These are phyloP conservation scores for Pterophyllum scalare DNA, from an alignment of 2,113 vertebrate species.

Conservation along the genomic window DNA sequence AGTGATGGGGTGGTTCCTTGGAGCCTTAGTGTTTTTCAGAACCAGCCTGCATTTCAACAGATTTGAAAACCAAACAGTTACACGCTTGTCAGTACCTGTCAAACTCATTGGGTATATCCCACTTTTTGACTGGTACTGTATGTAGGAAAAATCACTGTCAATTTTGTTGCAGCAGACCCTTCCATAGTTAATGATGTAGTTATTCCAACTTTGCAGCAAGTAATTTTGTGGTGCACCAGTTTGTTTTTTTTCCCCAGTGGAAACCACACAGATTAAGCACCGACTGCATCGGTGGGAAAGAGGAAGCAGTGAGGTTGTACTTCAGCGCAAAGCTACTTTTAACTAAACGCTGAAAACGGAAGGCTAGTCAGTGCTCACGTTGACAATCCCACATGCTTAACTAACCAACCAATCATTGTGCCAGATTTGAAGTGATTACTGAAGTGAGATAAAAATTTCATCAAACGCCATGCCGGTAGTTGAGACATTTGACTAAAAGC, in stretches of 20 bases:
- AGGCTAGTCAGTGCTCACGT: background rate
- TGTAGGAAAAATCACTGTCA: background rate
- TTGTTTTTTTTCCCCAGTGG: background rate
- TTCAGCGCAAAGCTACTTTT: background rate
- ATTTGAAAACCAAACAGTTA: background rate
- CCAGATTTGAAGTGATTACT: background rate
- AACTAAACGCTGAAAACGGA: background rate
- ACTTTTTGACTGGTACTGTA: background rate
- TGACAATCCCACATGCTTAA: background rate
- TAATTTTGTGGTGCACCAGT: background rate
- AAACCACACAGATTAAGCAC: background rate
- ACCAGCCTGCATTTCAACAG: background rate
- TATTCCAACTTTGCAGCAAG: background rate
- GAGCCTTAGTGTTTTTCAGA: background rate
- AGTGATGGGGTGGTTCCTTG: background rate
- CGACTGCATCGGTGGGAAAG: background rate
- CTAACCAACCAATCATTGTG: background rate
- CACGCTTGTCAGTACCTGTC: background rate
- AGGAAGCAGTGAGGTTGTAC: background rate
- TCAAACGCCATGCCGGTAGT: background rate
- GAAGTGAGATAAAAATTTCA: background rate
- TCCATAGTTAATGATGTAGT: background rate
- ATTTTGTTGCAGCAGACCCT: background rate
- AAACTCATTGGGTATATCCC: background rate
- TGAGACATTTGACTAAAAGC: conserved; percentile 4